A percentile compares a stretch with the other conserved stretches of the same genome.
Evolutionary conservation across 1,140 invertebrate genomes (phyloP).

Genomic region (Acromyrmex heyeri): DNA sequence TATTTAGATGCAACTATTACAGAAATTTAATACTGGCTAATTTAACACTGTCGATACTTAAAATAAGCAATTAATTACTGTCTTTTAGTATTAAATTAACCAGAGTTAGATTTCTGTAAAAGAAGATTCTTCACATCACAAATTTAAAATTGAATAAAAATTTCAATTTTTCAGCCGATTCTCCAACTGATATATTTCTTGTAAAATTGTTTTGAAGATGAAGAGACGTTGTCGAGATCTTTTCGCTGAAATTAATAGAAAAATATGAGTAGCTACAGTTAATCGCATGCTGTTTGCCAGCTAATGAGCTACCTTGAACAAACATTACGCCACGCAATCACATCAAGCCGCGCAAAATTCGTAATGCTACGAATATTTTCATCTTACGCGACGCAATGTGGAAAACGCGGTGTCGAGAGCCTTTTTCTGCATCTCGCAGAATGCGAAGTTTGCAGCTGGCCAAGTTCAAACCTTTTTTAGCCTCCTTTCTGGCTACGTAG

Average conservation of each 20-base stretch:
- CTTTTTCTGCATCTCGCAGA: constrained; percentile 18
- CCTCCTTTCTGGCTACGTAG: constrained; percentile 10
- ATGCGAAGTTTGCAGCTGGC: constrained; percentile 25
- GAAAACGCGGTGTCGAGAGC: constrained; percentile 7
- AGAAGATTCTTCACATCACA: no score
- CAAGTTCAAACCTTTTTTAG: constrained; percentile 8
- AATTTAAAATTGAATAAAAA: no score
- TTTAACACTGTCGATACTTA: no score
- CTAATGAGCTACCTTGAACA: constrained; percentile 15
- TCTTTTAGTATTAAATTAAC: no score
- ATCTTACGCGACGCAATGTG: background rate
- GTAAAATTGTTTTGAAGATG: background rate
- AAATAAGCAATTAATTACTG: no score
- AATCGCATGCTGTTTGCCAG: background rate
- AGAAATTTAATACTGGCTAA: no score
- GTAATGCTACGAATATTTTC: constrained; percentile 21
- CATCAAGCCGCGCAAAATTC: constrained; percentile 13
- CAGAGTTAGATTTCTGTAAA: no score
- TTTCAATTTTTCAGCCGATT: background rate
- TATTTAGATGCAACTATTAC: no score
- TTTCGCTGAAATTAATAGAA: constrained; percentile 3
- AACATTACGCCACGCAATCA: background rate
- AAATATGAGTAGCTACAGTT: background rate
- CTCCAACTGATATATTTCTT: background rate
- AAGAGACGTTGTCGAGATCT: background rate